Conservation (phyloP, 2,113 vertebrate genomes). For the Cyphomyrus plagiostoma region DNA sequence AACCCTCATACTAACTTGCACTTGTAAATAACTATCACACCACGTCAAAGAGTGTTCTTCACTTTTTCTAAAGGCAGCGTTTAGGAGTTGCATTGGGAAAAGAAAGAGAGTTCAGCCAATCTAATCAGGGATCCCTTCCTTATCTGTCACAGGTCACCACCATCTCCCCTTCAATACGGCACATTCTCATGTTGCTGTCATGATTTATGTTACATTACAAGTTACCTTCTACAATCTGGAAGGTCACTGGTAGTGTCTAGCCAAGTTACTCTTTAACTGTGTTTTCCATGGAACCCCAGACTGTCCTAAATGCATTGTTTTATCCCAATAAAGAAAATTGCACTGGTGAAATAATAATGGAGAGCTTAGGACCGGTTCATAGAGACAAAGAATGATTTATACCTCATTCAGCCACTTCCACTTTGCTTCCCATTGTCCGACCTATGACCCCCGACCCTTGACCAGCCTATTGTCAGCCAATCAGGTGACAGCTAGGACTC, state of each 20-base stretch:
- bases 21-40: background rate
- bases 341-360: background rate
- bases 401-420: conserved; percentile 33
- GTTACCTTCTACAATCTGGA: background rate
- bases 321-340: background rate
- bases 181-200: background rate
- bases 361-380: background rate
- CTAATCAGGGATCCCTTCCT: background rate
- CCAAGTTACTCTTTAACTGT: background rate
- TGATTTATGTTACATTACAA: background rate
- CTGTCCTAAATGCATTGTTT: background rate
- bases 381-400: conserved; percentile 16
- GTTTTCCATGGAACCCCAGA: background rate
- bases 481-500: conserved; percentile 41
- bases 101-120: background rate
- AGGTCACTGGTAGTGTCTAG: background rate
- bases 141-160: background rate
- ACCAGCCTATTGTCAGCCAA: conserved; percentile 43
- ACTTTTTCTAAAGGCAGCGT: background rate
- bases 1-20: background rate
- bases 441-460: conserved; percentile 45
- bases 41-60: background rate
- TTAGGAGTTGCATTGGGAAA: background rate
- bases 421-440: conserved; percentile 34
- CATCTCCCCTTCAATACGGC: background rate